A percentile compares a stretch with the other conserved stretches of the same genome.
Evolutionary conservation across 2,113 vertebrate genomes (phyloP).

Genomic region (Rafetus swinhoei): DNA sequence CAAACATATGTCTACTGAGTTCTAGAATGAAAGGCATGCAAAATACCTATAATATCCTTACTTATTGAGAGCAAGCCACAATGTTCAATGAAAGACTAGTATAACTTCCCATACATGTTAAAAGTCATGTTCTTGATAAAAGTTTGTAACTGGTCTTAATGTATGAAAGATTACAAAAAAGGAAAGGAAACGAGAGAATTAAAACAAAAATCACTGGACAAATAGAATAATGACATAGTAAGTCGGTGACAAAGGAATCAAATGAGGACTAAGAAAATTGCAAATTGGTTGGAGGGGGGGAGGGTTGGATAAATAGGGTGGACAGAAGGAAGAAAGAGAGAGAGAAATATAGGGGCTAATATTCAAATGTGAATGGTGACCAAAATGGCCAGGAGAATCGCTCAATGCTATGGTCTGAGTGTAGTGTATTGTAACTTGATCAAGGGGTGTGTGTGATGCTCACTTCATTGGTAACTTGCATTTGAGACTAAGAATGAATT

Average conservation of each 20-base stretch:
- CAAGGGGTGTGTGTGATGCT: too few species aligned
- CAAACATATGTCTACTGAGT: background rate
- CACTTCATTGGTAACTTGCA: too few species aligned
- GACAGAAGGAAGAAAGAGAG: background rate
- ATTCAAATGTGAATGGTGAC: accelerated
- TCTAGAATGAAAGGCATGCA: background rate
- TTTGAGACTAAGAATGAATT: too few species aligned
- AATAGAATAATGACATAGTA: background rate
- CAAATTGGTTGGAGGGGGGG: background rate
- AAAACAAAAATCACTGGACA: background rate
- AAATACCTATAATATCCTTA: constrained; percentile 9
- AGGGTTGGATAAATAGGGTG: background rate
- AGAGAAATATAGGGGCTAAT: background rate
- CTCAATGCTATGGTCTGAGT: background rate
- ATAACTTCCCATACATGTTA: background rate
- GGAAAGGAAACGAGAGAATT: background rate
- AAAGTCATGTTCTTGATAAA: background rate
- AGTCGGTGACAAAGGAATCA: background rate
- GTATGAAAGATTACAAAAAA: background rate
- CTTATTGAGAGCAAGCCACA: background rate
- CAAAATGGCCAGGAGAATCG: background rate
- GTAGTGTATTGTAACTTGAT: too few species aligned
- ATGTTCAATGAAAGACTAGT: background rate
- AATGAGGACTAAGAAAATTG: background rate
- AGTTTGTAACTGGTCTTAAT: background rate